Evolutionary conservation across 2,797 vertebrate genomes (phyloP), one percentile per base, ranked within the genome.

Genomic region (Macropus fuliginosus): DNA sequence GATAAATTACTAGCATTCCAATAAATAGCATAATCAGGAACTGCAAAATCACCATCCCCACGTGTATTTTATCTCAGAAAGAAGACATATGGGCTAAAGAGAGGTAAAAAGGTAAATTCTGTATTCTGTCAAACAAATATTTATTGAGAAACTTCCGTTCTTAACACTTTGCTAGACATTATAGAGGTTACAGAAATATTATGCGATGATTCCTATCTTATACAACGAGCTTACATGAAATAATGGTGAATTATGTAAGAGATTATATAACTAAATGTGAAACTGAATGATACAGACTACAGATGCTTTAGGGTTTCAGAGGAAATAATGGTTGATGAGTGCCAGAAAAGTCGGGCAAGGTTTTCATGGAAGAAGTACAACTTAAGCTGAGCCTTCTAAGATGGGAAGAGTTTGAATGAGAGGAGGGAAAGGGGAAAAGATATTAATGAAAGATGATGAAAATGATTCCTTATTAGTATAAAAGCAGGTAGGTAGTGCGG

Each of bases 241-340:
- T 52, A 55, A 55, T 91, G 54, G n/a, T 40, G 28, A 95, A 46
- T 9, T 91, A 56, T 34, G 89, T 34, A 91, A 81, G 87, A 56
- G 29, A 91, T 87, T 50, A 94, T 1, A 34, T 90, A 81, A 81
- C 57, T n/a, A 90, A 89, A 50, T 40, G 55, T 2, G 52, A 50
- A 3, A 14, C 28, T 55, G 18, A 52, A 2, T 46, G 91, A 59
- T 74, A 91, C 62, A 91, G 91, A 34, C 40, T 95, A 94, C 91
- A 50, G 93, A 91, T 46, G 55, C 55, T 56, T 28, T 91, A 92
- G 94, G 14, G 46, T 92, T 96, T 95, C 93, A 95, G 87, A 93
- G 21, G 54, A 95, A 50, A 55, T 16, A 55, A 90, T 27, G 90
- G 16, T 87, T 18, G 56, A 1, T 46, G 24, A 96, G 52, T 54